phyloP scores from a whole-genome alignment of 2,888 invertebrate species.

The Cataglyphis rosenhaueri region DNA sequence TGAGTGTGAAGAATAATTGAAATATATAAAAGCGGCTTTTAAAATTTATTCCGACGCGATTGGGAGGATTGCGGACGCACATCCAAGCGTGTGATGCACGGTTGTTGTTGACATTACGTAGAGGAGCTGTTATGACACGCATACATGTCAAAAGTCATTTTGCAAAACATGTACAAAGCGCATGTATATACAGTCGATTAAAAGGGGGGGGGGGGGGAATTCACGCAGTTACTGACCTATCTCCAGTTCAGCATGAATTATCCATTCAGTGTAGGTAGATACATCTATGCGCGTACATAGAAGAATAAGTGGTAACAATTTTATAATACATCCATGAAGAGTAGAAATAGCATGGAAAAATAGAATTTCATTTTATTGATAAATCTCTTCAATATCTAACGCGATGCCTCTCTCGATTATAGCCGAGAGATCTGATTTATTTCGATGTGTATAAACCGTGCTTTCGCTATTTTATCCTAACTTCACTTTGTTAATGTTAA shows the following conservation, averaged over 20 bases:
- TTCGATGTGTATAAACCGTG: neutral
- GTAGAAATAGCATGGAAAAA: neutral
- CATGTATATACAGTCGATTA: neutral
- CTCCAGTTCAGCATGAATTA: constrained; percentile 1
- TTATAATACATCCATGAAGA: constrained; percentile 17
- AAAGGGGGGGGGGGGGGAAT: neutral
- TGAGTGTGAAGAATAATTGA: constrained; percentile 39
- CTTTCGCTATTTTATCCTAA: neutral
- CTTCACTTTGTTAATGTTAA: neutral
- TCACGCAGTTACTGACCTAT: neutral
- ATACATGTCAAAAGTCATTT: constrained; percentile 28
- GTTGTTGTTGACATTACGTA: constrained; percentile 44
- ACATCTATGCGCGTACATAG: neutral
- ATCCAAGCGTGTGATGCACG: constrained; percentile 18
- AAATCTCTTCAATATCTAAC: constrained; percentile 20
- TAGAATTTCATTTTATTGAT: constrained; percentile 4
- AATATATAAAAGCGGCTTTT: constrained; percentile 46
- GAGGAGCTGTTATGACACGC: constrained; percentile 9
- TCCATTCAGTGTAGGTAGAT: neutral
- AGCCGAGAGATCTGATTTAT: constrained; percentile 2
- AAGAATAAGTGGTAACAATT: constrained; percentile 20
- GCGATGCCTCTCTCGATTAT: neutral
- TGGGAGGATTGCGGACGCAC: constrained; percentile 11
- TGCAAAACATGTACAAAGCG: constrained; percentile 23
- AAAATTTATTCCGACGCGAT: constrained; percentile 48